phyloP scores from a whole-genome alignment of 1,140 invertebrate species.

The Trinorchestia longiramus region DNA sequence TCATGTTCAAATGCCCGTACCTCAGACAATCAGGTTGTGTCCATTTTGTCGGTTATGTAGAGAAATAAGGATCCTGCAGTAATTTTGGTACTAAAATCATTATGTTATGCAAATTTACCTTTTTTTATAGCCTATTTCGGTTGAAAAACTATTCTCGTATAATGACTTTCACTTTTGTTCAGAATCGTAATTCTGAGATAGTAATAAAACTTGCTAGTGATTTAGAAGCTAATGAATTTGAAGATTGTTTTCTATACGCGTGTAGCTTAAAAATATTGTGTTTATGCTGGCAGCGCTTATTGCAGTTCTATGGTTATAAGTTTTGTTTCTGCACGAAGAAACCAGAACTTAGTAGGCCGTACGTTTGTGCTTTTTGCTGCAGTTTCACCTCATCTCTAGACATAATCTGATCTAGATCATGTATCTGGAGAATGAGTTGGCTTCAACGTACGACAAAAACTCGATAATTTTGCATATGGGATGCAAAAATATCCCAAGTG shows the following conservation, averaged over 20 bases:
- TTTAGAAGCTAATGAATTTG: not conserved
- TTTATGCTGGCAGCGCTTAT: not conserved
- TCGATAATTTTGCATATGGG: not conserved
- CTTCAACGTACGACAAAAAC: not conserved
- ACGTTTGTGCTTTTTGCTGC: not conserved
- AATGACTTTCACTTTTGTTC: too few relatives aligned
- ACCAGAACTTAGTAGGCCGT: not conserved
- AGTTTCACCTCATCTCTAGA: not conserved
- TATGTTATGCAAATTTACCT: too few relatives aligned
- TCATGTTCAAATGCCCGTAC: too few relatives aligned
- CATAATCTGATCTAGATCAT: not conserved
- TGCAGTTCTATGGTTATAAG: not conserved
- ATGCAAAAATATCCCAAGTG: not conserved
- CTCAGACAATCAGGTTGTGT: too few relatives aligned
- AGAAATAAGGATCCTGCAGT: too few relatives aligned
- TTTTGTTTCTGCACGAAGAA: not conserved
- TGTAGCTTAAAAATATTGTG: not conserved
- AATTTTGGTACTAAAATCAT: too few relatives aligned
- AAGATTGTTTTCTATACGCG: not conserved
- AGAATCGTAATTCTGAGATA: not conserved
- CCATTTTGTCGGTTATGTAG: too few relatives aligned
- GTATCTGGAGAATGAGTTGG: not conserved
- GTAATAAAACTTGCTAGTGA: not conserved
- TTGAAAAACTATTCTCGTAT: too few relatives aligned
- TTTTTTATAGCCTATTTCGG: too few relatives aligned